Evolutionary conservation across 2,797 vertebrate genomes (phyloP).

Genomic region (Anguilla megastoma): DNA sequence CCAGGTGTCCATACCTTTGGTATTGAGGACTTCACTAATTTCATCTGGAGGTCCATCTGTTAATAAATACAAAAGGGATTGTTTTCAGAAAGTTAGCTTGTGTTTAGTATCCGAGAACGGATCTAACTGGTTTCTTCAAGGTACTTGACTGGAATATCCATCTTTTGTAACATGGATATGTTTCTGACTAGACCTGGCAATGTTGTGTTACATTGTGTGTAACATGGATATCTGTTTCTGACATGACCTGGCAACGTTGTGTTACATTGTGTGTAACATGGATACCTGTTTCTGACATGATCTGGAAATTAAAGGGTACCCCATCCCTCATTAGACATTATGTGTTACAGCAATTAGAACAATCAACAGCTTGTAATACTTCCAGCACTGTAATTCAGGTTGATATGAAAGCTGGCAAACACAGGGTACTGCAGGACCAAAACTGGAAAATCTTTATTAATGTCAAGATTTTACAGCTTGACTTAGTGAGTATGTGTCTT

Average conservation of each 20-base stretch:
- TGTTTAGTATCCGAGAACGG: too few species aligned
- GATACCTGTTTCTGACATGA: neutral
- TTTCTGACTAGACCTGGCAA: neutral
- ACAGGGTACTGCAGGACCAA: too few species aligned
- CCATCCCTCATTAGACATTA: neutral
- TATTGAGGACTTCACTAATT: too few species aligned
- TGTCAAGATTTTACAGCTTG: neutral
- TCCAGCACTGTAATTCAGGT: too few species aligned
- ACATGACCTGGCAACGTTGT: too few species aligned
- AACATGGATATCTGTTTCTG: too few species aligned
- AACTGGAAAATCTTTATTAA: too few species aligned
- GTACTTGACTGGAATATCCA: neutral
- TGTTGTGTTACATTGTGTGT: neutral
- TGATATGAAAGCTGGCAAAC: too few species aligned
- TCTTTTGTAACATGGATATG: neutral
- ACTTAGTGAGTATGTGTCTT: neutral
- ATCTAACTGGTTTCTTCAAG: neutral
- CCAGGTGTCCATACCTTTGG: neutral
- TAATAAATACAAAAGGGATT: neutral
- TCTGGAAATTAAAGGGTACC: neutral
- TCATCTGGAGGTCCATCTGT: neutral
- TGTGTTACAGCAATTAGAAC: too few species aligned
- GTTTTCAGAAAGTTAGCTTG: neutral
- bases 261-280: too few species aligned
- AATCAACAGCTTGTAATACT: too few species aligned